Evolutionary conservation across 2,888 invertebrate species (phyloP), one percentile per base, ranked within the genome.

Genomic region (Chironomus riparius): DNA sequence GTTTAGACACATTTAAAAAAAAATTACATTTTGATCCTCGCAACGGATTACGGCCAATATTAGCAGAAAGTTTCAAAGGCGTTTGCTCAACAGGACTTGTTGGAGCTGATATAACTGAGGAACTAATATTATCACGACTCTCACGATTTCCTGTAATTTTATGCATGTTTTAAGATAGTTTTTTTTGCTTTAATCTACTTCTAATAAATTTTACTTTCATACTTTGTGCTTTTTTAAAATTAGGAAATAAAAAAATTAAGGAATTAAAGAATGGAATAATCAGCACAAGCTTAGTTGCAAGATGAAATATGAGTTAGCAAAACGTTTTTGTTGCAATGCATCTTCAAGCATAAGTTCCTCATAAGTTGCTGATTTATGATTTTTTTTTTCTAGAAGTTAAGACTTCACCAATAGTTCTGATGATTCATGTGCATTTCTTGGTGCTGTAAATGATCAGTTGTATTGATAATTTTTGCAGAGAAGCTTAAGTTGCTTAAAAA

Each of bases 11-110:
- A 38, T 10, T 38, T n/a, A n/a, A 81, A 78, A 83, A 83, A 83
- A 82, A 85, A 86, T 89, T 89, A 89, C 89, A 92, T 87, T 92
- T 92, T 79, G 92, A 92, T 88, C 92, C 92, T 85, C 92, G 87
- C 81, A 92, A 88, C 80, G 91, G 90, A 83, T 91, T 91, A 81
- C 92, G 88, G 79, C 90, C 89, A 87, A 92, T 89, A 83, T 85
- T 83, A 77, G 86, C 77, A 68, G 75, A 76, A 50, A 77, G 74
- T 71, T 71, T 48, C n/a, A 68, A 48, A 68, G 68, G 15, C 69
- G 77, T 78, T 78, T 89, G 88, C 79, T 88, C 90, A 83, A 89
- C 91, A 77, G 91, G 90, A 82, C 91, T 91, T 80, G 91, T 90
- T 79, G 91, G 91, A 78, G 91, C 90, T 79, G 91, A 91, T 56